These are phyloP conservation scores for Semnopithecus entellus DNA, from an alignment of 2,113 vertebrate species.

Conservation along the genomic window DNA sequence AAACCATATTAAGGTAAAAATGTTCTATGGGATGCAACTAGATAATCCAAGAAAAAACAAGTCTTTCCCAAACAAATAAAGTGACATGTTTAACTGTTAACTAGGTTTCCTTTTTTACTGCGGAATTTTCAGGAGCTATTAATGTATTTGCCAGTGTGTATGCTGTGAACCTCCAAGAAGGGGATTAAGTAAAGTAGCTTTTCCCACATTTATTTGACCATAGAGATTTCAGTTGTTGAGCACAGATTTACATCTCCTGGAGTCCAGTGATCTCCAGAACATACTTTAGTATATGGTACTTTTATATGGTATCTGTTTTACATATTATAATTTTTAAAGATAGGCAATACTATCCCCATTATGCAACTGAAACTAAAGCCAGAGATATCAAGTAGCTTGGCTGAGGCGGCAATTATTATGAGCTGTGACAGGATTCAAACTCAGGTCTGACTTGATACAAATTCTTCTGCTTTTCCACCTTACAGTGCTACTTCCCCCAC, in stretches of 20 bases:
- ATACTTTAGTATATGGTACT: background rate
- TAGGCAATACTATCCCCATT: background rate
- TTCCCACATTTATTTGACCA: background rate
- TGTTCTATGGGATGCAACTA: background rate
- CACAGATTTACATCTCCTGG: background rate
- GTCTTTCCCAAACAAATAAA: background rate
- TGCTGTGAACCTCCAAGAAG: background rate
- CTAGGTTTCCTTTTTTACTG: background rate
- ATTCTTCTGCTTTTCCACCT: background rate
- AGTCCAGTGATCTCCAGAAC: background rate
- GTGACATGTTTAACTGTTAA: background rate
- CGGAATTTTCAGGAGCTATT: background rate
- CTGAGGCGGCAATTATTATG: background rate
- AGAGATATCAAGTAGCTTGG: background rate
- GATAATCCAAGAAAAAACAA: background rate
- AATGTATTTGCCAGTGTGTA: background rate
- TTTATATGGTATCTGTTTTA: background rate
- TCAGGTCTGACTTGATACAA: background rate
- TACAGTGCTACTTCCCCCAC: background rate
- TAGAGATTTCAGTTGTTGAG: background rate
- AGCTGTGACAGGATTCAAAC: background rate
- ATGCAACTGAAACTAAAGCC: background rate
- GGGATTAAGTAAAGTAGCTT: background rate
- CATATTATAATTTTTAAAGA: background rate
- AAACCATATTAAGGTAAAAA: background rate